Base-by-base conservation (phyloP, 2,113 vertebrate species). In the Spea bombifrons region DNA sequence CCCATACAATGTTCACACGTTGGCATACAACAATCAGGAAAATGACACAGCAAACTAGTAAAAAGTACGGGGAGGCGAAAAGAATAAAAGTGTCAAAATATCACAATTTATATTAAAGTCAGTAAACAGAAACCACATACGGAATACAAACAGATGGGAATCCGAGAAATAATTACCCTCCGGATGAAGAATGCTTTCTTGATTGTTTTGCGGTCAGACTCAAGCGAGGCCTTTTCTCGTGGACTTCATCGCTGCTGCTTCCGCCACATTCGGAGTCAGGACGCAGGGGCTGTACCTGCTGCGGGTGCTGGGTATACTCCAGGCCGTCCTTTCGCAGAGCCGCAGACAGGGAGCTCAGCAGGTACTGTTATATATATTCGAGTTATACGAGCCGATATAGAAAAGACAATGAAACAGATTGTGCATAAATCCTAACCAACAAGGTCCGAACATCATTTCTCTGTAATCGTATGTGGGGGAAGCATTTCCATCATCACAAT, bases 261-360 rank as follows among this genome's bases (percentile, higher is more conserved):
- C 61, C 59, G 0, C 59, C 65, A 71, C 81, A 75, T 75, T 86
- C 85, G 5, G 78, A 81, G 59, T 89, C 89, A 50, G 85, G 84
- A 52, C 68, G 79, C 57, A 87, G 81, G 10, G 81, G 75, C 55
- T 88, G 83, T 30, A 67, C 79, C 75, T 81, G 80, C 3, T 84
- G 83, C 65, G 84, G 61, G 8, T 90, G 88, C 71, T 89, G 89
- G 52, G 87, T 69, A 73, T 88, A 81, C 82, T 89, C 87, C 81
- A 89, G 80, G 3, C 78, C 82, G 83, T 96, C 94, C 3, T 90
- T 86, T 88, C 89, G 92, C 30, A 99, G 84, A 0, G 88, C 94
- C n/a, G 89, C 84, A 83, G 88, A 92, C 78, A 98, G 89, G 64
- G 94, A 95, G 8, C 90, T 92, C 83, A 96, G 88, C 12, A 95